These are phyloP conservation scores for Aurelia aurita complex sp. Pacific DNA, from an alignment of 30 jellyfish, hydroid and myxozoan genomes.

Conservation along the genomic window DNA sequence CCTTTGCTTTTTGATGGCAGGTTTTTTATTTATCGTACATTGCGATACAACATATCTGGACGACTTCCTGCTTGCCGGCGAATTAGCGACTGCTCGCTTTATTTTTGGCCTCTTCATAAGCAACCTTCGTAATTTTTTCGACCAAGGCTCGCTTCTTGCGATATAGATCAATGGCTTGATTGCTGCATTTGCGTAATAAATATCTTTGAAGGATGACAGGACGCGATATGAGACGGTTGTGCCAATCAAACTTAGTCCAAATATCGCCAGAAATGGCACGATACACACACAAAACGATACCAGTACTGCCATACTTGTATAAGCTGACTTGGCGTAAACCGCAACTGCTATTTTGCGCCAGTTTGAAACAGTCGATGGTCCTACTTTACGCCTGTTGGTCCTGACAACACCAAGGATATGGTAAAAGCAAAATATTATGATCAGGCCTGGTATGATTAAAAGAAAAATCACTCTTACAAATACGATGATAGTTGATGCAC, in stretches of 20 bases:
- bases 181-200: conserved; percentile 42
- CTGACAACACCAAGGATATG: conserved; percentile 42
- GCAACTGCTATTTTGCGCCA: conserved; percentile 80
- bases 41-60: conserved; percentile 39
- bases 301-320: conserved; percentile 56
- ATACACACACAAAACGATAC: conserved; percentile 52
- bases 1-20: background rate
- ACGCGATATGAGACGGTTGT: conserved; percentile 29
- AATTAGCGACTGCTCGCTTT: background rate
- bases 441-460: conserved; percentile 37
- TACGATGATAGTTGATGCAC: background rate
- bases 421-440: conserved; percentile 49
- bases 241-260: conserved; percentile 32
- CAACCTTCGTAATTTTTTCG: conserved; percentile 33
- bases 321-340: conserved; percentile 74
- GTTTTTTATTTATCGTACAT: background rate
- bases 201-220: conserved; percentile 21
- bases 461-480: conserved; percentile 11
- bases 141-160: conserved; percentile 57
- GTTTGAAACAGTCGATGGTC: conserved; percentile 70
- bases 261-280: conserved; percentile 30
- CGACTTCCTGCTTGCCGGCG: conserved; percentile 39
- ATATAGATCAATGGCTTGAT: conserved; percentile 66
- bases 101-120: conserved; percentile 12
- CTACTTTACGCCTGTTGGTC: conserved; percentile 72